Evolutionary conservation across 2,888 invertebrate genomes (phyloP).

Genomic region (Lathronympha strigana): DNA sequence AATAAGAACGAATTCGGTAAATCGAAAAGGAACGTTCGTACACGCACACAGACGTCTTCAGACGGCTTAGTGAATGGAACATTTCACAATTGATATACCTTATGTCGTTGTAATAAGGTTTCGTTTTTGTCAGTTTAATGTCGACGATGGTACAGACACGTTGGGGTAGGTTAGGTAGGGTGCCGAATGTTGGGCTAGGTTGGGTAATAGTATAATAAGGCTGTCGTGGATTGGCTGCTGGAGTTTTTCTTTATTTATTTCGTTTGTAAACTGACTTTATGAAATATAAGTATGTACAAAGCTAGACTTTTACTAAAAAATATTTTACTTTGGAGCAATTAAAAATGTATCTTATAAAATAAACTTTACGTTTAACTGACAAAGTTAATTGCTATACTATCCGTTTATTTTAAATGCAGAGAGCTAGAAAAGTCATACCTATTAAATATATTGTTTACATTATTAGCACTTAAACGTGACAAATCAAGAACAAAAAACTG

Average conservation of each 20-base stretch:
- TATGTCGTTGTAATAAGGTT: not conserved
- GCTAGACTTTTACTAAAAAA: too few species aligned
- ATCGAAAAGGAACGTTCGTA: constrained; percentile 35
- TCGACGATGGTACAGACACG: constrained; percentile 21
- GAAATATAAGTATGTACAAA: too few species aligned
- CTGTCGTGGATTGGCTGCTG: constrained; percentile 53
- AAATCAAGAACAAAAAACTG: not conserved
- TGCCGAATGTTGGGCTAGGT: constrained; percentile 79
- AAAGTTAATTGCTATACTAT: too few species aligned
- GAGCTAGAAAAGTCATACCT: not conserved
- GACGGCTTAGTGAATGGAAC: constrained; percentile 13
- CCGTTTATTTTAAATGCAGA: too few species aligned
- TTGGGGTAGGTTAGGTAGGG: constrained; percentile 78
- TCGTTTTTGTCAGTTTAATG: not conserved
- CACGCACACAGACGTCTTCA: constrained; percentile 39
- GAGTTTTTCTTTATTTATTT: constrained; percentile 30
- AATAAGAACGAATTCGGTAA: constrained; percentile 16
- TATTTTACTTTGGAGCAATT: too few species aligned
- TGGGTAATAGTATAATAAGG: constrained; percentile 65
- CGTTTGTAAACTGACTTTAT: not conserved
- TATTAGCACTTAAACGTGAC: constrained; percentile 8
- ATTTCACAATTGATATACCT: not conserved
- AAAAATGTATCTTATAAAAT: too few species aligned
- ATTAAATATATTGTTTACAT: not conserved
- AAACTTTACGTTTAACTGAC: too few species aligned